phyloP scores from a whole-genome alignment of 2,797 vertebrate genomes.

The Stomatorhinus walkeri region DNA sequence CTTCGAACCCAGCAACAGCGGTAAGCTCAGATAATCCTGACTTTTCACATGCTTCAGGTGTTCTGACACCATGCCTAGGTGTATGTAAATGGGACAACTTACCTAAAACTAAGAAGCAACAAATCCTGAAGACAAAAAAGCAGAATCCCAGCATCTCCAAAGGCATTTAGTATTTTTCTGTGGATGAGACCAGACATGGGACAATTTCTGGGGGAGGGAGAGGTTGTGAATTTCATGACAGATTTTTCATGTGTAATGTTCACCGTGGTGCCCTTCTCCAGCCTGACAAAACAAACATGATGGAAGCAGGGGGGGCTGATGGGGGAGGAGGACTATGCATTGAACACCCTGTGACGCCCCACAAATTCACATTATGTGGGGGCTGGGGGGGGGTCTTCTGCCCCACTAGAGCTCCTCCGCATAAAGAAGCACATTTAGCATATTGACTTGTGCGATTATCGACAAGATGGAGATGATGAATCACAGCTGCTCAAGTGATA shows the following conservation, averaged over 20 bases:
- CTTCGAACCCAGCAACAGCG: not conserved
- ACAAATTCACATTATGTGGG: not conserved
- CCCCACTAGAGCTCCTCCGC: not conserved
- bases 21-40: not conserved
- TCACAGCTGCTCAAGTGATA: conserved; percentile 64
- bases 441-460: conserved; percentile 61
- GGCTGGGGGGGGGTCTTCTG: not conserved
- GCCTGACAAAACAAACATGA: not conserved
- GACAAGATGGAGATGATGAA: conserved; percentile 59
- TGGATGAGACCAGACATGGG: not conserved
- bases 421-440: conserved; percentile 45
- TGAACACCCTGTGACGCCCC: not conserved
- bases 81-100: not conserved
- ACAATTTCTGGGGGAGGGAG: not conserved
- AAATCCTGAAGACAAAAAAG: not conserved
- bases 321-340: not conserved
- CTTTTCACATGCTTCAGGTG: not conserved
- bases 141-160: not conserved
- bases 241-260: not conserved
- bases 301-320: not conserved
- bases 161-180: not conserved
- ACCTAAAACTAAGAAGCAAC: not conserved
- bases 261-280: not conserved
- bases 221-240: not conserved
- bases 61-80: not conserved